These are phyloP conservation scores for Cliona cf. orientalis DNA, from an alignment of 37 sponge, comb jelly and placozoan genomes.

Conservation along the genomic window DNA sequence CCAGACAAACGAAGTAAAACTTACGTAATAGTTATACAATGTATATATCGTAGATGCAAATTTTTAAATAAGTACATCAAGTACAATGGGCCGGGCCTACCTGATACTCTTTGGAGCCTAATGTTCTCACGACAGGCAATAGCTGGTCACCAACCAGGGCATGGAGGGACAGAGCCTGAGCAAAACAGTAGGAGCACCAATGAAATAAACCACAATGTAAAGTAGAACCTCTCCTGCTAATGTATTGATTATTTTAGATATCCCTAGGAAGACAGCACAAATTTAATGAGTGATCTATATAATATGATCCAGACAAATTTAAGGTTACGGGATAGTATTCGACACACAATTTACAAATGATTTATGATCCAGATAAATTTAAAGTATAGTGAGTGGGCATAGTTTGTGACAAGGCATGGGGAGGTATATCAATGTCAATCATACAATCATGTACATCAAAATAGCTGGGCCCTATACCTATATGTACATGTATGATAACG, in stretches of 20 bases:
- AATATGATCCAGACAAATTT: background rate
- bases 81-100: constrained; percentile 14
- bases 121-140: constrained; percentile 43
- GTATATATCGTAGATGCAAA: background rate
- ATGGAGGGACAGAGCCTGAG: constrained; percentile 33
- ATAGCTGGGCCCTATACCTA: too few relatives aligned
- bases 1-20: background rate
- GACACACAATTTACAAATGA: too few relatives aligned
- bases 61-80: background rate
- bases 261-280: background rate
- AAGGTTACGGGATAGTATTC: too few relatives aligned
- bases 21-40: background rate
- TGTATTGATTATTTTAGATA: too few relatives aligned
- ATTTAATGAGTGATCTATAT: background rate
- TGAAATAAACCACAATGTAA: background rate
- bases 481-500: background rate
- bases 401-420: too few relatives aligned
- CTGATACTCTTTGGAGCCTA: constrained; percentile 64
- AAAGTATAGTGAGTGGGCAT: background rate
- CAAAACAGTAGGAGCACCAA: background rate
- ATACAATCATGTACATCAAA: too few relatives aligned
- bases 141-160: constrained; percentile 49
- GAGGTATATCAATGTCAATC: too few relatives aligned
- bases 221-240: too few relatives aligned
- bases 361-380: background rate